These are phyloP conservation scores for Theocolax elegans DNA, from an alignment of 1,140 invertebrate genomes.

Conservation along the genomic window DNA sequence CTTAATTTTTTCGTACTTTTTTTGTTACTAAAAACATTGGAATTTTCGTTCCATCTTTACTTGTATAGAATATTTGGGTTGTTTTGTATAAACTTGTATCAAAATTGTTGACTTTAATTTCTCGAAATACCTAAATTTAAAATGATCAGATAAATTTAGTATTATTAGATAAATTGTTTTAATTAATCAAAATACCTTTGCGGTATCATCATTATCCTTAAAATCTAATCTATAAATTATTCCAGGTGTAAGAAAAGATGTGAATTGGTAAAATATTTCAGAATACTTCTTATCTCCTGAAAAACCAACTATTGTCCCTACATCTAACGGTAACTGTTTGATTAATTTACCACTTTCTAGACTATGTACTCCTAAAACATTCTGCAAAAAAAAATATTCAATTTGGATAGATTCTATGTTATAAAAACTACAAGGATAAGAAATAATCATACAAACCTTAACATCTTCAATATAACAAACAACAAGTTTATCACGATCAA, in stretches of 20 bases:
- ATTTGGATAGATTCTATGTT: too few species aligned
- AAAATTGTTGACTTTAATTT: constrained; percentile 88
- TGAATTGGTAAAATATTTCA: constrained; percentile 95
- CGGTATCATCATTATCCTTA: constrained; percentile 72
- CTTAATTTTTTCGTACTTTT: constrained; percentile 70
- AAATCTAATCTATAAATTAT: constrained; percentile 91
- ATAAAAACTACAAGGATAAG: too few species aligned
- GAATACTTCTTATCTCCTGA: constrained; percentile 86
- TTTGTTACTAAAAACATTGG: constrained; percentile 97
- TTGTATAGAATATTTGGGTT: constrained; percentile 92
- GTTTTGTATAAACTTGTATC: constrained; percentile 84
- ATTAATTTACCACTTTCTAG: constrained; percentile 80
- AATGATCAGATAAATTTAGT: neutral
- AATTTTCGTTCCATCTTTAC: constrained; percentile 94
- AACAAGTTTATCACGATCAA: constrained; percentile 88
- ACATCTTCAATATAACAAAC: constrained; percentile 94
- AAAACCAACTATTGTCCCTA: constrained; percentile 87
- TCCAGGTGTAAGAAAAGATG: constrained; percentile 92
- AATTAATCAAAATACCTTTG: constrained; percentile 43
- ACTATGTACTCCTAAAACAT: constrained; percentile 84
- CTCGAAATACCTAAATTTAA: constrained; percentile 77
- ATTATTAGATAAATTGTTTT: constrained; percentile 17
- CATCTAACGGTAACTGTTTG: constrained; percentile 81
- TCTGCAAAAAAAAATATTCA: constrained; percentile 71
- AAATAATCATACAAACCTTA: constrained; percentile 73